Conservation (phyloP, 1,140 invertebrate genomes). For the Zaprionus tsacasi region DNA sequence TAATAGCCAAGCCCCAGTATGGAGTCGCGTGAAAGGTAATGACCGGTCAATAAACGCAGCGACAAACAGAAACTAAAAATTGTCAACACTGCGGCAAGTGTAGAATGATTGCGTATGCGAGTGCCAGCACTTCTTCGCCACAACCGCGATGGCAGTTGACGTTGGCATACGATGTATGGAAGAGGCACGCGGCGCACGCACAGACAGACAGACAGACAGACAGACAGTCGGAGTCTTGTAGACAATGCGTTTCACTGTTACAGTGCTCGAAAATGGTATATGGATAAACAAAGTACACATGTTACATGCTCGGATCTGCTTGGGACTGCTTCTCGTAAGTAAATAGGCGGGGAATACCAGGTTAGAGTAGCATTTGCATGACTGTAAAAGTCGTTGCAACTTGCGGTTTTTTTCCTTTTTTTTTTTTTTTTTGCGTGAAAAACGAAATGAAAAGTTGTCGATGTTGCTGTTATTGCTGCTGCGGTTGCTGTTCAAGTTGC, state of each 20-base stretch:
- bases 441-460: conserved; percentile 80
- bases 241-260: conserved; percentile 2
- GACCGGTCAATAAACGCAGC: conserved; percentile 61
- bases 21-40: conserved; percentile 62
- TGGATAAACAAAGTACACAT: background rate
- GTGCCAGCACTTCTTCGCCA: background rate
- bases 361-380: conserved; percentile 3
- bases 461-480: conserved; percentile 44
- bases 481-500: conserved; percentile 2
- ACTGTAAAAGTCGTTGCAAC: conserved; percentile 46
- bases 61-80: conserved; percentile 47
- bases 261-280: background rate
- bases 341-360: background rate
- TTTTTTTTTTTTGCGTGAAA: conserved; percentile 69
- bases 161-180: background rate
- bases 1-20: background rate
- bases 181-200: background rate
- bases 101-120: background rate
- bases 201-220: background rate
- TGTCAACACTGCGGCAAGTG: conserved; percentile 68
- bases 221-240: background rate
- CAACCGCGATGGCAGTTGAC: no score
- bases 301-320: background rate
- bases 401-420: conserved; percentile 47
- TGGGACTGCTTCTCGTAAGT: background rate